Percentiles rank a stretch among this genome's conserved stretches.
phyloP scores from a whole-genome alignment of 2,888 invertebrate genomes.

The Nemapogon koenigi region DNA sequence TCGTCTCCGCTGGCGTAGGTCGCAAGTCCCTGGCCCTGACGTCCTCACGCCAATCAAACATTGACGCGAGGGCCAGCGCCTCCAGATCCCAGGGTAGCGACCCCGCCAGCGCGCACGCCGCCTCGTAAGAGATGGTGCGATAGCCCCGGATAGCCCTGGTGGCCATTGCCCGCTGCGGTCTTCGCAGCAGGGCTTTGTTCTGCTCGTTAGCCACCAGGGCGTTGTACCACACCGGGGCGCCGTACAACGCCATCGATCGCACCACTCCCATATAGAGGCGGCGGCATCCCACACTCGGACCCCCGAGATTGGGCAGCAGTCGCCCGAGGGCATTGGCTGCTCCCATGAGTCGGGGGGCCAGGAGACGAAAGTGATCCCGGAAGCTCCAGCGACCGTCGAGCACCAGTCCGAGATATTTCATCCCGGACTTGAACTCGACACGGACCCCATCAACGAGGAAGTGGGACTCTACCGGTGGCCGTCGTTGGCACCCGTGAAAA shows the following conservation, averaged over 20 bases:
- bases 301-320: constrained; percentile 2
- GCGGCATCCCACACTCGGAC: background rate
- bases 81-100: too few species aligned
- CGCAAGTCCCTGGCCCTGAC: too few species aligned
- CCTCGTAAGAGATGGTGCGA: too few species aligned
- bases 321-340: too few species aligned
- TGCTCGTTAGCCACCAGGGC: background rate
- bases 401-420: too few species aligned
- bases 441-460: background rate
- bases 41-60: too few species aligned
- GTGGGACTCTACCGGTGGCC: background rate
- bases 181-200: constrained; percentile 6
- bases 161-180: constrained; percentile 9
- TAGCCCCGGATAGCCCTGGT: background rate
- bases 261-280: background rate
- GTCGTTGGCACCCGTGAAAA: constrained; percentile 2
- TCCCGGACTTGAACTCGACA: too few species aligned
- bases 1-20: too few species aligned
- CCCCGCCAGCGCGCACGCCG: too few species aligned
- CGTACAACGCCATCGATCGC: constrained; percentile 2
- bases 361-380: too few species aligned
- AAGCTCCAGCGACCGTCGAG: too few species aligned
- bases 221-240: constrained; percentile 2
- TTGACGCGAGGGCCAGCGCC: too few species aligned
- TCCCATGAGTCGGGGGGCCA: background rate